Base-by-base conservation (phyloP, 2,888 invertebrate genomes). In the Drosophila paracracens region DNA sequence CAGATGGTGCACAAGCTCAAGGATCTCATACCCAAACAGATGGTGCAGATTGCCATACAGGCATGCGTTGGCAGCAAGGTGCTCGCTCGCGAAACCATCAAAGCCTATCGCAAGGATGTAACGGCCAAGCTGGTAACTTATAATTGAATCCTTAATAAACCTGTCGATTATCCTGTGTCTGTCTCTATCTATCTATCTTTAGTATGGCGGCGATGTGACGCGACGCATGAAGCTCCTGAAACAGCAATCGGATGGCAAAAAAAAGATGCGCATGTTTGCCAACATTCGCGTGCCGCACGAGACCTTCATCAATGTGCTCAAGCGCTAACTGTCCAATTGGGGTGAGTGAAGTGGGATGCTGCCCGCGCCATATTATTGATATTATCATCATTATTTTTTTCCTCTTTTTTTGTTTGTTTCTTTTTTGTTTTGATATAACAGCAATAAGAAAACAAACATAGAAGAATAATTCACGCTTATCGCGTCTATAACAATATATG, bases 131-230 rank as follows among this genome's bases (percentile, higher is more conserved):
- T 98, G 94, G 98, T 98, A 94, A 94, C 46, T 46, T 8, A 46
- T 25, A 46, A 46, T 16, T 16, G 21, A 16, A 25, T 46, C 25
- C 25, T 16, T 46, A 8, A 4, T 25, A 46, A 16, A 16, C 27
- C 27, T 5, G 1, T 38, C 27, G 11, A 50, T 68, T 51, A 60
- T 13, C 27, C 13, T 35, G 16, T 29, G 5, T 21, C 13, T n/a
- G 8, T 29, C 4, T 6, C 10, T 52, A 5, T 31, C 31, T 16
- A 25, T 57, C 74, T 31, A 60, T 66, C 66, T 46, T 91, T 63
- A 97, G 97, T 97, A 98, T 92, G 99, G 99, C 1, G 98, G 98
- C 21, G 99, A 99, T 93, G 94, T 97, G 3, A 97, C 97, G 0
- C 94, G 99, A 84, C 95, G 96, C 91, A 97, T 96, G 94, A 99